A percentile compares a stretch with the other conserved stretches of the same genome.
phyloP scores from a whole-genome alignment of 2,113 vertebrate genomes.

The Castor canadensis region DNA sequence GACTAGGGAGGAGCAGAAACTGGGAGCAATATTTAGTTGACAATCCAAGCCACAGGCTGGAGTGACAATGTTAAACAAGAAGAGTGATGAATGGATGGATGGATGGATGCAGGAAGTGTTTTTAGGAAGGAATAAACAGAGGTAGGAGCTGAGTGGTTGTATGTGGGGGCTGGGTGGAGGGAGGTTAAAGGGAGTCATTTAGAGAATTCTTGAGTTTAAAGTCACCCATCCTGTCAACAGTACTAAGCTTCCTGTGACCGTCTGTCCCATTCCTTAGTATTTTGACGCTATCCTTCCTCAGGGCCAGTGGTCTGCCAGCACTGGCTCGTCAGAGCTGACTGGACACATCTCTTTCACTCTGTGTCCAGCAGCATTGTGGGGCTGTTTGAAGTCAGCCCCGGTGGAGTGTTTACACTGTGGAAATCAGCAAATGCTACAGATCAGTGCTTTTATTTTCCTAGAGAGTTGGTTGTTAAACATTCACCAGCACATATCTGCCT shows the following conservation, averaged over 20 bases:
- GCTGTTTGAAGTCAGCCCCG: neutral
- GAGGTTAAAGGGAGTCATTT: neutral
- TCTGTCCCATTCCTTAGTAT: neutral
- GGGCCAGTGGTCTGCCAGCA: neutral
- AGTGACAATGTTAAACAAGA: neutral
- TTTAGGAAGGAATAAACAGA: neutral
- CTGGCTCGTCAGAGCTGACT: neutral
- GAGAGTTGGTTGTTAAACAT: too few relatives aligned
- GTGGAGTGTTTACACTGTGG: neutral
- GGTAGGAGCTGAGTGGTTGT: neutral
- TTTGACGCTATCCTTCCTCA: too few relatives aligned
- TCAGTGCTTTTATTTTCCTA: conserved; percentile 19
- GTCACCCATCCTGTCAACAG: neutral
- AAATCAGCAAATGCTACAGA: neutral
- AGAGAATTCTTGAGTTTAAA: neutral
- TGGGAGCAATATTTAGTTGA: neutral
- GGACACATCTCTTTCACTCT: neutral
- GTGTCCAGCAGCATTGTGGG: neutral
- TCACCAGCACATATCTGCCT: neutral
- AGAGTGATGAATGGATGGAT: neutral
- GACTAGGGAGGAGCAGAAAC: neutral
- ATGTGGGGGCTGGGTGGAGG: neutral
- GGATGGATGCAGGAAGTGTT: neutral
- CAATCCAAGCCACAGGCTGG: neutral
- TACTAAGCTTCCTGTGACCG: neutral